Percentiles rank a stretch among this genome's conserved stretches.
These are phyloP conservation scores for Lonchura striata DNA, from an alignment of 2,113 vertebrate species.

Conservation along the genomic window DNA sequence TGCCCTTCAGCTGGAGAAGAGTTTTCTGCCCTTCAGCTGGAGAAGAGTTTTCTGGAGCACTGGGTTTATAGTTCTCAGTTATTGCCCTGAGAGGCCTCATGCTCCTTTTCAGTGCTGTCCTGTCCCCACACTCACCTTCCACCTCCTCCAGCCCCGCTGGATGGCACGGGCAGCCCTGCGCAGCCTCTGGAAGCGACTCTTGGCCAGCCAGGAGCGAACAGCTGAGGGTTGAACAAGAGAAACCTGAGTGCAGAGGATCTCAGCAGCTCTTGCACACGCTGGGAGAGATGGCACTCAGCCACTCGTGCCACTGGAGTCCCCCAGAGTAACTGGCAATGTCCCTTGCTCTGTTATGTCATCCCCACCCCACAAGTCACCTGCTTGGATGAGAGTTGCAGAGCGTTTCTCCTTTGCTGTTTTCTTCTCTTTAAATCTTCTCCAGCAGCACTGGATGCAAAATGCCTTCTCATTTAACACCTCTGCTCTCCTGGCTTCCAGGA, in stretches of 20 bases:
- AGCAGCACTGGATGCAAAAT: conserved; percentile 86
- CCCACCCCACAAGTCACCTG: conserved; percentile 74
- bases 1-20: neutral
- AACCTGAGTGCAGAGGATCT: neutral
- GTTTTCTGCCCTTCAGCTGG: neutral
- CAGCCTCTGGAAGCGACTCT: conserved; percentile 75
- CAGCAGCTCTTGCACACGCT: neutral
- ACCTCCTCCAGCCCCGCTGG: conserved; percentile 82
- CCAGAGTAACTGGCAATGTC: neutral
- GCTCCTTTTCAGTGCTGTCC: neutral
- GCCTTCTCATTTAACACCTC: conserved; percentile 78
- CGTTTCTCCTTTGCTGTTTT: conserved; percentile 57
- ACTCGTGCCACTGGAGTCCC: neutral
- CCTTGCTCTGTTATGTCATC: neutral
- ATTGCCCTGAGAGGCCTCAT: fast-evolving
- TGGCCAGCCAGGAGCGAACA: conserved; percentile 86
- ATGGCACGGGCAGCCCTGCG: conserved; percentile 78
- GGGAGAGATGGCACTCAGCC: too few relatives aligned
- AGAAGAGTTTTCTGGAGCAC: neutral
- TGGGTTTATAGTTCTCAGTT: neutral
- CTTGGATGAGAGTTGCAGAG: conserved; percentile 86
- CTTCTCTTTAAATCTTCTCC: conserved; percentile 76
- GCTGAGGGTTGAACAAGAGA: conserved; percentile 61
- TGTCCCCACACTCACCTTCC: conserved; percentile 78
- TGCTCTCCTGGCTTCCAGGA: conserved; percentile 81